These are phyloP conservation scores for Sarcophaga rosellei DNA, from an alignment of 2,888 invertebrate species.

Conservation along the genomic window DNA sequence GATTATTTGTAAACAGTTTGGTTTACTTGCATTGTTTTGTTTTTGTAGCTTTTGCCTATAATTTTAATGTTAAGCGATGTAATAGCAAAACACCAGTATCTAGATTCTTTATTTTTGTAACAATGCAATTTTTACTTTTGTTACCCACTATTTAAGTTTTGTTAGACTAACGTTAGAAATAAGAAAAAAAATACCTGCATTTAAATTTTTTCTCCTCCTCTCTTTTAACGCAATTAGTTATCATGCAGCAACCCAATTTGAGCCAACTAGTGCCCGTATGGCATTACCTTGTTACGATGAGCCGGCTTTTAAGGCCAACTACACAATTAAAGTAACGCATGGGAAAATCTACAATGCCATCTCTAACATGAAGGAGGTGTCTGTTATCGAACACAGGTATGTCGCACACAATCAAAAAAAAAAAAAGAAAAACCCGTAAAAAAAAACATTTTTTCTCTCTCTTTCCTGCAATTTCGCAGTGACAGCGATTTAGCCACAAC, in stretches of 20 bases:
- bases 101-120: too few species aligned
- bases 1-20: too few species aligned
- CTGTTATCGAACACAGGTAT: slow-evolving; percentile 71
- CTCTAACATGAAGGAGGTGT: slow-evolving; percentile 78
- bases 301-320: slow-evolving; percentile 86
- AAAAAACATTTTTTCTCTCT: not conserved
- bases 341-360: slow-evolving; percentile 79
- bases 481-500: slow-evolving; percentile 74
- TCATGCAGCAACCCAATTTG: slow-evolving; percentile 86
- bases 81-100: too few species aligned
- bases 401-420: not conserved
- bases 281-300: slow-evolving; percentile 92
- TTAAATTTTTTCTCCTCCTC: not conserved
- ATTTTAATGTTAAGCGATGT: too few species aligned
- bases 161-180: too few species aligned
- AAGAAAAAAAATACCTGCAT: too few species aligned
- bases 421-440: not conserved
- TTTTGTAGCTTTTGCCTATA: too few species aligned
- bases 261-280: slow-evolving; percentile 85
- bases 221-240: slow-evolving; percentile 70
- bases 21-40: too few species aligned
- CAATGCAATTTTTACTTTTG: too few species aligned
- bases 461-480: slow-evolving; percentile 20
- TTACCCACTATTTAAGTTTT: too few species aligned
- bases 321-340: slow-evolving; percentile 85